Percentiles rank a stretch among this genome's conserved stretches.
Evolutionary conservation across 53 echinoderm and acorn worm species (phyloP).

Genomic region (Actinopyga echinites): DNA sequence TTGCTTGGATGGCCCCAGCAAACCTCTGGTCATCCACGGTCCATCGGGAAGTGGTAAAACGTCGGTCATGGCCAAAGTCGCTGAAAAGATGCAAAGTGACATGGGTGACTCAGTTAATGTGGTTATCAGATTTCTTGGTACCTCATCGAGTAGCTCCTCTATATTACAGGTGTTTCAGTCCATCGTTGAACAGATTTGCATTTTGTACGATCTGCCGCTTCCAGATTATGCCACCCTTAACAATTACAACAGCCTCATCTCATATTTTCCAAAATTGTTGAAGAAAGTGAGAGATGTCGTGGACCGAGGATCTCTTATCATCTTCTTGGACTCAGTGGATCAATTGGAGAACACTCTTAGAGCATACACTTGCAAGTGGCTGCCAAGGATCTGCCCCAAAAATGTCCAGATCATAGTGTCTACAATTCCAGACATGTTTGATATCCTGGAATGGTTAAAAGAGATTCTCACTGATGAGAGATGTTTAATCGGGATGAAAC

Average conservation of each 20-base stretch:
- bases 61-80: conserved; percentile 85
- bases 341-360: conserved; percentile 72
- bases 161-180: conserved; percentile 76
- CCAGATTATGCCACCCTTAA: conserved; percentile 45
- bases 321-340: conserved; percentile 87
- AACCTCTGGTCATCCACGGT: conserved; percentile 71
- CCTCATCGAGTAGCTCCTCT: conserved; percentile 81
- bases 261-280: conserved; percentile 68
- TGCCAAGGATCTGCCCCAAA: conserved; percentile 69
- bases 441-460: conserved; percentile 70
- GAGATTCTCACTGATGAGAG: conserved; percentile 46
- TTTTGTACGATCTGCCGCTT: conserved; percentile 55
- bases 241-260: conserved; percentile 61
- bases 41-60: conserved; percentile 93
- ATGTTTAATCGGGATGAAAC: conserved; percentile 66
- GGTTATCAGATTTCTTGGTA: conserved; percentile 80
- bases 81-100: conserved; percentile 51
- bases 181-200: conserved; percentile 76
- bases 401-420: conserved; percentile 82
- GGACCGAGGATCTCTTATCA: conserved; percentile 58
- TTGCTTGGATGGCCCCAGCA: conserved; percentile 2
- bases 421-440: conserved; percentile 73
- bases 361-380: conserved; percentile 82
- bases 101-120: conserved; percentile 49
- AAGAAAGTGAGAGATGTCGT: conserved; percentile 45